Evolutionary conservation across 2,888 invertebrate genomes (phyloP), one percentile per base, ranked within the genome.

Genomic region (Ennomos quercinarius): DNA sequence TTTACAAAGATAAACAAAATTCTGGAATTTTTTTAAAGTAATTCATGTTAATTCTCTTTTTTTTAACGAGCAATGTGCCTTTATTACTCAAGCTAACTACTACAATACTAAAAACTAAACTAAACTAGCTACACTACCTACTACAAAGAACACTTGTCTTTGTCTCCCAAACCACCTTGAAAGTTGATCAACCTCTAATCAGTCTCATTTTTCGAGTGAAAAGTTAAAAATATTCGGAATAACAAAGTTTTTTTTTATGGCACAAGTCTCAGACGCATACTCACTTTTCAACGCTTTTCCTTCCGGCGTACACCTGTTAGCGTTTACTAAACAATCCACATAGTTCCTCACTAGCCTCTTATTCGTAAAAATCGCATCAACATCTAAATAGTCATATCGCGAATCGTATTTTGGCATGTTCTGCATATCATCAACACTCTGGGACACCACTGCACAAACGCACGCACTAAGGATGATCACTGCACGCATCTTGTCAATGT

Each of bases 211-310:
- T 27, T 27, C 27, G 27, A 27, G 5, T 4, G 27, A 27, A 6
- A 27, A 27, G 4, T 6, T n/a, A n/a, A 27, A 27, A 27, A 27
- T 5, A 27, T 27, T 27, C 27, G 6, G 27, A 27, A 6, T 4
- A 36, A 35, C 3, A 50, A 41, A 35, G 11, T 11, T n/a, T 43
- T 43, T 3, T 6, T 8, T 45, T 17, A 12, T 37, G n/a, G 36
- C 17, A 17, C 17, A 17, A 17, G 17, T 17, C 3, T 17, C 17
- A n/a, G 13, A 10, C 9, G 6, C 11, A 9, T 10, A 95, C 96
- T 95, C 84, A 96, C 96, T 93, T 93, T 95, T 96, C 56, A 96
- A 86, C 61, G 95, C 95, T 71, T 94, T 93, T 66, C 95, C 96
- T 87, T 96, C 96, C 2, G 96, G 95, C 40, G 96, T 94, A 80